Evolutionary conservation across 64 coral and sea anemone species (phyloP), one percentile per base, ranked within the genome.

Genomic region (Acropora tenuis): DNA sequence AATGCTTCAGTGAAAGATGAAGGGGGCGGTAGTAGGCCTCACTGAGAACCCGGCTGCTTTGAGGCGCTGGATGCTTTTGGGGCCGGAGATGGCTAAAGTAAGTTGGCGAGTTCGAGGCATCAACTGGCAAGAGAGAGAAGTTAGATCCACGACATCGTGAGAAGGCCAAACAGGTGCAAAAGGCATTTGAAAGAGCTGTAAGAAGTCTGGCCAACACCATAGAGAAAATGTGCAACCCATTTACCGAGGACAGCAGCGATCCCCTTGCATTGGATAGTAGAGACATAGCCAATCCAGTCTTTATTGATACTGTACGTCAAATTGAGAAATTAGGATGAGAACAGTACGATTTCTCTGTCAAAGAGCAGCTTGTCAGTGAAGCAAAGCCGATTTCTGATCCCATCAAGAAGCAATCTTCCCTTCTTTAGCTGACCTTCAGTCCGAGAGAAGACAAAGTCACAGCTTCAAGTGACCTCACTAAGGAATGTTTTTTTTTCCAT

Each of bases 271-370:
- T 40, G 57, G 87, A 78, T 74, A 79, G 11, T 16, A 76, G 50
- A 89, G 87, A 89, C 16, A 7, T 89, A 42, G 87, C 74, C n/a
- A 7, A 89, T 77, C 75, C 74, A 55, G 57, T 57, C 19, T 41
- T 89, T 44, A 65, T 89, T 19, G 18, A 78, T 1, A 78, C 30
- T 42, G 11, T 89, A 5, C 30, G 12, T 18, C 7, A 78, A 89
- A 66, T 65, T 67, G 57, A 89, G 13, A 66, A 71, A 63, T n/a
- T 71, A 9, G 46, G 76, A 40, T 4, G 73, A 90, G 46, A 80
- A 80, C 58, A 80, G 18, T 30, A 30, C 30, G 30, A 30, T 30
- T 30, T 30, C 41, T 80, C 45, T 48, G 76, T 80, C 5, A 80
- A 43, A 17, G 76, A 90, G 47, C 41, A 44, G 77, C 76, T 90